These are phyloP conservation scores for Eonycteris spelaea DNA, from an alignment of 2,113 vertebrate species.

Conservation along the genomic window DNA sequence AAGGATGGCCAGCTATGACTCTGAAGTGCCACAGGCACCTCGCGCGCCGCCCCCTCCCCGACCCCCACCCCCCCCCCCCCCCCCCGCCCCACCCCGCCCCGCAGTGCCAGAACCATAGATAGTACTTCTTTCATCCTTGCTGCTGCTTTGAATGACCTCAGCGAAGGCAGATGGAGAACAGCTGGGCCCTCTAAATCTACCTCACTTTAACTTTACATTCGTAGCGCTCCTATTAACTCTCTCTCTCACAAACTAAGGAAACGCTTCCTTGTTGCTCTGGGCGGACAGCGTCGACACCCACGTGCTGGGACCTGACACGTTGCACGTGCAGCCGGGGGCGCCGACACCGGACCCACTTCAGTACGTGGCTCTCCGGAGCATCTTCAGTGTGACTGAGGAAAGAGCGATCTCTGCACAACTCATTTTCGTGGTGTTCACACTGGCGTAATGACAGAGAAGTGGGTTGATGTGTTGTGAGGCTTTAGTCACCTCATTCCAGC, in stretches of 20 bases:
- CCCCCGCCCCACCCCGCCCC: too few species aligned
- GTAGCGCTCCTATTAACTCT: neutral
- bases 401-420: neutral
- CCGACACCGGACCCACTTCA: neutral
- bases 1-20: neutral
- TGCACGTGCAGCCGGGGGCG: accelerated
- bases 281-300: neutral
- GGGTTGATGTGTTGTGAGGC: neutral
- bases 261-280: neutral
- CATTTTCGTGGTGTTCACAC: neutral
- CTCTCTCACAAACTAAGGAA: neutral
- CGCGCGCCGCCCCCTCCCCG: accelerated
- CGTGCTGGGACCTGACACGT: accelerated
- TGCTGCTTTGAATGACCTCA: neutral
- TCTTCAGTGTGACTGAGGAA: neutral
- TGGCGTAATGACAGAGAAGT: neutral
- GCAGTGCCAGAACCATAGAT: accelerated
- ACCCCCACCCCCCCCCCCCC: too few species aligned
- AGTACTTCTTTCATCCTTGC: neutral
- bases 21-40: neutral
- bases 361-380: neutral
- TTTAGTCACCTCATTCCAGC: neutral
- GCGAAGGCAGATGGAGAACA: neutral
- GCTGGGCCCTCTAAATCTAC: neutral
- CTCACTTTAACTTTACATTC: neutral